These are phyloP conservation scores for Melanaphis sacchari DNA, from an alignment of 1,140 invertebrate species.

Conservation along the genomic window DNA sequence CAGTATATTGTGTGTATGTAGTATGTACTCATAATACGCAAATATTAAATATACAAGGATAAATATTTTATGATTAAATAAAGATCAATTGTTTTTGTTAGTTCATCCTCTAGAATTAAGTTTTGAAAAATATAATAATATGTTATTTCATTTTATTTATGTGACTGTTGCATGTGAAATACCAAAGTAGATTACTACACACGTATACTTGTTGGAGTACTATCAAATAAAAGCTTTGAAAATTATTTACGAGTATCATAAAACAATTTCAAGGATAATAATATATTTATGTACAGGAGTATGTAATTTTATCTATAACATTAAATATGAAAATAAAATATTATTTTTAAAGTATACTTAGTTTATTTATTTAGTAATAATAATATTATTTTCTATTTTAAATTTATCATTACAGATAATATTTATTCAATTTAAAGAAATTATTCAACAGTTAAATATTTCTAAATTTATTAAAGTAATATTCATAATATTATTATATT, in stretches of 20 bases:
- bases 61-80: background rate
- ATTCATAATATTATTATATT: background rate
- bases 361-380: background rate
- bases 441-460: background rate
- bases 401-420: background rate
- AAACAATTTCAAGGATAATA: conserved; percentile 7
- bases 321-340: background rate
- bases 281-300: background rate
- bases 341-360: background rate
- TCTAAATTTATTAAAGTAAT: background rate
- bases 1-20: background rate
- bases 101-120: background rate
- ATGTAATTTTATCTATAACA: background rate
- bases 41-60: background rate
- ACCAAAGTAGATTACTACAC: background rate
- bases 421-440: background rate
- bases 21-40: background rate
- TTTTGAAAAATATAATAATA: background rate
- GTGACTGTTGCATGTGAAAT: background rate
- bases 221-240: background rate
- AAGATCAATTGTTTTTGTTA: background rate
- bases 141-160: conserved; percentile 4
- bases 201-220: background rate
- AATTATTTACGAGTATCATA: conserved; percentile 1
- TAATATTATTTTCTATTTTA: background rate